These are phyloP conservation scores for Centroberyx gerrardi DNA, from an alignment of 2,797 vertebrate species.

Conservation along the genomic window DNA sequence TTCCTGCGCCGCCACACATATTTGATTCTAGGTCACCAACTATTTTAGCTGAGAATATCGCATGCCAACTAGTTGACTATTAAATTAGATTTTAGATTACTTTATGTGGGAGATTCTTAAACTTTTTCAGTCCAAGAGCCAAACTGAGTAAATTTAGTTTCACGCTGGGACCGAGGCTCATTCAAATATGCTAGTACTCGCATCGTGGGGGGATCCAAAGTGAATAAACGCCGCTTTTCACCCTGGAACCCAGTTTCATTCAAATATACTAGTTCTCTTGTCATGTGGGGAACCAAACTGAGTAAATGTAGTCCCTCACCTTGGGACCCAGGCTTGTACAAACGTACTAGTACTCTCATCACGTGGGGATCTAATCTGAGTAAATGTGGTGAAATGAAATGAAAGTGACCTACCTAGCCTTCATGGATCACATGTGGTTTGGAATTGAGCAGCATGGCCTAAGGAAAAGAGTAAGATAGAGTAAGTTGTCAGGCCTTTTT, in stretches of 20 bases:
- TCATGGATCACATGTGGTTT: constrained; percentile 13
- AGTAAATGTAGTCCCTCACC: constrained; percentile 26
- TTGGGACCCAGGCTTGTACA: constrained; percentile 14
- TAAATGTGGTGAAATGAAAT: constrained; percentile 55
- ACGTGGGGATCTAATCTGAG: constrained; percentile 48
- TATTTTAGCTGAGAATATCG: constrained; percentile 17
- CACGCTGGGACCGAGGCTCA: constrained; percentile 34
- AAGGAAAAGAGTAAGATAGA: constrained; percentile 15
- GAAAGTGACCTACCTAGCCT: constrained; percentile 41
- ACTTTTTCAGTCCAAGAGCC: constrained; percentile 2
- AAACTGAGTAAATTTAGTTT: constrained; percentile 49
- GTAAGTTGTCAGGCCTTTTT: constrained; percentile 15
- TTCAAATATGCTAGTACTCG: constrained; percentile 50
- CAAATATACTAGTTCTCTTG: constrained; percentile 35
- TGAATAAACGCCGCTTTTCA: constrained; percentile 49
- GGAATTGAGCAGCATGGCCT: constrained; percentile 30
- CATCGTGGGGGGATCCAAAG: constrained; percentile 32
- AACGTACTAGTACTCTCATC: constrained; percentile 14
- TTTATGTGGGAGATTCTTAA: constrained; percentile 8
- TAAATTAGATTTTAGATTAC: constrained; percentile 20
- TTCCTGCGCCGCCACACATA: background rate
- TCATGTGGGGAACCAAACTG: constrained; percentile 23
- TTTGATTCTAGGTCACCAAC: constrained; percentile 27
- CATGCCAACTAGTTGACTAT: constrained; percentile 20
- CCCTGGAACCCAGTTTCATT: constrained; percentile 34